Conservation (phyloP, 2,797 vertebrate genomes). For the Nyctalus aviator region DNA sequence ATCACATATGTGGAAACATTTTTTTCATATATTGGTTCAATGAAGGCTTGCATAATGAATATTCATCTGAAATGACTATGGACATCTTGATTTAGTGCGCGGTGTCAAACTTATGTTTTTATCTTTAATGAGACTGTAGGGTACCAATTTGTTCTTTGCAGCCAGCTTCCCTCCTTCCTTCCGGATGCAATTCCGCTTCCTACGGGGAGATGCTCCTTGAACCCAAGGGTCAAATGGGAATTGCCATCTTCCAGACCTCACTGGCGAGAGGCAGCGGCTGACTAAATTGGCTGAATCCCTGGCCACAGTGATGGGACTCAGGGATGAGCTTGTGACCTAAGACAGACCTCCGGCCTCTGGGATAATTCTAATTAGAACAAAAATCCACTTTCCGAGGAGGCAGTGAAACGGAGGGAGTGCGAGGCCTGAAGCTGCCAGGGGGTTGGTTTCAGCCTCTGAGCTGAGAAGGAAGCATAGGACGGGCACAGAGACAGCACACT, state of each 20-base stretch:
- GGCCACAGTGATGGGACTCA: neutral
- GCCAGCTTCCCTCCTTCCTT: neutral
- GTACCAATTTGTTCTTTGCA: neutral
- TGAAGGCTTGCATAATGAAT: constrained; percentile 14
- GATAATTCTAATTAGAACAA: constrained; percentile 53
- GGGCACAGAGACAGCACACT: neutral
- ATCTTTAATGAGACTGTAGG: constrained; percentile 41
- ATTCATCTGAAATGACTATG: constrained; percentile 38
- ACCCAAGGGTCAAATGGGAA: neutral
- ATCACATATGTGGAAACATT: neutral
- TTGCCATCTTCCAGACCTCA: neutral
- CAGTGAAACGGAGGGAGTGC: neutral
- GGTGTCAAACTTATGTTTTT: constrained; percentile 29
- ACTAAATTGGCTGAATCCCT: neutral
- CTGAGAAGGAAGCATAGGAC: neutral
- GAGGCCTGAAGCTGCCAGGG: neutral
- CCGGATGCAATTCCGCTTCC: neutral
- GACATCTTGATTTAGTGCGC: constrained; percentile 32
- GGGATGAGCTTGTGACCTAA: constrained; percentile 21
- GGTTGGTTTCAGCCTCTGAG: neutral
- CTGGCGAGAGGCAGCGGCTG: neutral
- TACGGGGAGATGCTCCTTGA: constrained; percentile 30
- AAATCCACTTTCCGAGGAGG: neutral
- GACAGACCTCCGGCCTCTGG: neutral
- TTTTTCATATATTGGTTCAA: constrained; percentile 42